These are phyloP conservation scores for Aphaenogaster rudis DNA, from an alignment of 1,140 invertebrate species.

Conservation along the genomic window DNA sequence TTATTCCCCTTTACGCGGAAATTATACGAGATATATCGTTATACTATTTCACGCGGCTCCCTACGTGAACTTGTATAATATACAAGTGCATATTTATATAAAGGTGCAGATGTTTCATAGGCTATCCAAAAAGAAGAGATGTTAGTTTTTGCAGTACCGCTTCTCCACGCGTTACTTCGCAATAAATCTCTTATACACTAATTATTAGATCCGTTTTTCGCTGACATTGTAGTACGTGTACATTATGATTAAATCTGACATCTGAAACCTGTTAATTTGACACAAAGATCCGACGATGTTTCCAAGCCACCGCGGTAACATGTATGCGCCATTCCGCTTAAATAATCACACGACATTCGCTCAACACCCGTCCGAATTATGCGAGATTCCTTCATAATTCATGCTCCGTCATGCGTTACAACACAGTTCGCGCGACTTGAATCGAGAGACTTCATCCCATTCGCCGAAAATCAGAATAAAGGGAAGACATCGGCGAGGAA, in stretches of 20 bases:
- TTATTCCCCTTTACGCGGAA: constrained; percentile 2
- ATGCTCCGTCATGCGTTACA: background rate
- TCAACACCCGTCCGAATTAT: background rate
- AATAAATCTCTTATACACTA: background rate
- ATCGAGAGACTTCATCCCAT: background rate
- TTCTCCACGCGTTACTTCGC: background rate
- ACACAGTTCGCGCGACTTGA: background rate
- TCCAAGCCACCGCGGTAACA: background rate
- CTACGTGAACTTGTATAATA: background rate
- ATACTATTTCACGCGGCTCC: background rate
- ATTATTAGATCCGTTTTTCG: background rate
- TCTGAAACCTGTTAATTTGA: constrained; percentile 2
- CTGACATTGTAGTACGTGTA: background rate
- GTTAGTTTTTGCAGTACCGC: background rate
- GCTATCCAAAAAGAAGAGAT: background rate
- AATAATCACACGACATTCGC: constrained; percentile 17
- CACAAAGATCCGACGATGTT: background rate
- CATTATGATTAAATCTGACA: background rate
- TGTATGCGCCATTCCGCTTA: background rate
- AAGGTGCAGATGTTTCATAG: background rate
- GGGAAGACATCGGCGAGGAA: background rate
- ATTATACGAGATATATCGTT: constrained; percentile 12
- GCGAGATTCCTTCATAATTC: constrained; percentile 25
- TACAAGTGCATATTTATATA: background rate
- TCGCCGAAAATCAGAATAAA: background rate